phyloP scores from a whole-genome alignment of 2,797 vertebrate species.

The Tauraco hartlaubi region DNA sequence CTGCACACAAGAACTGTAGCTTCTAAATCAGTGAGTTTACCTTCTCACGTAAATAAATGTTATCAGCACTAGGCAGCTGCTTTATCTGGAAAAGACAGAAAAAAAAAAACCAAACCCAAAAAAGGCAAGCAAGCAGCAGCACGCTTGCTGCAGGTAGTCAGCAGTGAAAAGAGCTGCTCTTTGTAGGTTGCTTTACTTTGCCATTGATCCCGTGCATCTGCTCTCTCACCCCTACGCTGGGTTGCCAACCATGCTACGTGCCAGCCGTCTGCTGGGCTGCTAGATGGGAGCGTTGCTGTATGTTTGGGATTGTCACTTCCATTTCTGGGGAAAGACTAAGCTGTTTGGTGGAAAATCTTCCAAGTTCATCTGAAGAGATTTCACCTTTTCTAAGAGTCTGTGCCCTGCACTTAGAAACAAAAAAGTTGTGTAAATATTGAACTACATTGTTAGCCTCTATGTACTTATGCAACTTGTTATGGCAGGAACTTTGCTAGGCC shows the following conservation, averaged over 20 bases:
- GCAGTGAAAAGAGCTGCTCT: not conserved
- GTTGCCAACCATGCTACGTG: accelerated
- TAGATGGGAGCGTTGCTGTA: not conserved
- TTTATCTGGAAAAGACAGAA: not conserved
- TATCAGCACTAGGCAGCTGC: not conserved
- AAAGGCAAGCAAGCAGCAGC: not conserved
- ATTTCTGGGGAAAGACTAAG: not conserved
- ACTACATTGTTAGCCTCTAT: not conserved
- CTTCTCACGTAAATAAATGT: not conserved
- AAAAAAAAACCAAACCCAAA: too few relatives aligned
- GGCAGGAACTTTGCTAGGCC: not conserved
- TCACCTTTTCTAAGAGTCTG: not conserved
- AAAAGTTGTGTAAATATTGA: slow-evolving; percentile 9
- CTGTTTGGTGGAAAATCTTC: not conserved
- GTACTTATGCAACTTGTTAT: not conserved
- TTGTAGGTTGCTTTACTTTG: not conserved
- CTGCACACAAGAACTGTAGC: not conserved
- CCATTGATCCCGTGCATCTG: accelerated
- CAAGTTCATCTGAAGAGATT: not conserved
- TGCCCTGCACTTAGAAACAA: not conserved
- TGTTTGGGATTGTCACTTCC: not conserved
- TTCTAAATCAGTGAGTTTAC: not conserved
- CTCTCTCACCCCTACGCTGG: accelerated
- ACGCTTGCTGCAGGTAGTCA: not conserved
- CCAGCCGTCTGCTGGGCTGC: not conserved